Conservation (phyloP, 2,888 invertebrate species). For the Phorcus lineatus region DNA sequence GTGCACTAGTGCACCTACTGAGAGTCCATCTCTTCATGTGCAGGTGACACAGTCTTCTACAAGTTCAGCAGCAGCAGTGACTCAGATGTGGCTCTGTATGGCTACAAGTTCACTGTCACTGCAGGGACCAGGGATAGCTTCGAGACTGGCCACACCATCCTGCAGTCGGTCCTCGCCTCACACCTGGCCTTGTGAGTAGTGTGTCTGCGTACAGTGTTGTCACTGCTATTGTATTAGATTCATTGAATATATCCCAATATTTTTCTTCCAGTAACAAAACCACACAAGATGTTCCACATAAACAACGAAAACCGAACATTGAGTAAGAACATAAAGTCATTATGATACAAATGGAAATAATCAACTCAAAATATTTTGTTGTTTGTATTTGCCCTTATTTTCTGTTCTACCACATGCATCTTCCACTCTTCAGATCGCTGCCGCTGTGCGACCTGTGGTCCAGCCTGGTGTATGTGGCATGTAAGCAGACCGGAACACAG, state of each 20-base stretch:
- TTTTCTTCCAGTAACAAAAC: too few species aligned
- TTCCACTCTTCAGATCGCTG: slow-evolving; percentile 56
- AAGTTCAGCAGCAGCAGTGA: slow-evolving; percentile 55
- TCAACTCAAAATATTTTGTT: too few species aligned
- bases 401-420: neutral
- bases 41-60: slow-evolving; percentile 70
- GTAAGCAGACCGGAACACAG: slow-evolving; percentile 70
- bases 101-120: slow-evolving; percentile 70
- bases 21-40: slow-evolving; percentile 1
- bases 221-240: too few species aligned
- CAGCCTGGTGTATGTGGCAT: slow-evolving; percentile 70
- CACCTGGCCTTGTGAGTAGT: slow-evolving; percentile 57
- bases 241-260: too few species aligned
- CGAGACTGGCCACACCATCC: slow-evolving; percentile 72
- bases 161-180: slow-evolving; percentile 65
- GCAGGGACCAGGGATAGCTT: slow-evolving; percentile 71
- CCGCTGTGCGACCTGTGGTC: slow-evolving; percentile 70
- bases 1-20: neutral
- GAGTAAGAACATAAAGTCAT: too few species aligned
- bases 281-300: too few species aligned
- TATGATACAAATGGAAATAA: too few species aligned
- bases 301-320: too few species aligned
- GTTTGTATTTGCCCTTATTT: neutral
- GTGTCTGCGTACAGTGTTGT: neutral
- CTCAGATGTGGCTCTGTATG: slow-evolving; percentile 55